Base-by-base conservation (phyloP, 2,888 invertebrate species). In the Parnassius smintheus region DNA sequence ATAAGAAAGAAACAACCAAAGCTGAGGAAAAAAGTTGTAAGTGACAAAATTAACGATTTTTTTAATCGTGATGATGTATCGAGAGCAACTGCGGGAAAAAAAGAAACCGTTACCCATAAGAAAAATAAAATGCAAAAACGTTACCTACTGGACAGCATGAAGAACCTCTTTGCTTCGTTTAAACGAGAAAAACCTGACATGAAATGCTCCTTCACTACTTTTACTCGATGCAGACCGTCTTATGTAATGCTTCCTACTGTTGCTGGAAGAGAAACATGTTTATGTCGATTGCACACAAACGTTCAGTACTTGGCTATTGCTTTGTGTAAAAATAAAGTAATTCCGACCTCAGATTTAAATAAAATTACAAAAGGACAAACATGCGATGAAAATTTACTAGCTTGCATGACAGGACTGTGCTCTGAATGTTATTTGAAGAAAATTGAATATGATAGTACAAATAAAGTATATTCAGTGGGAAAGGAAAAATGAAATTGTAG, bases 91-190 rank as follows among this genome's bases (percentile, higher is more conserved):
- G 1, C 18, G n/a, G n/a, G n/a, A n/a, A n/a, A n/a, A n/a, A 58
- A 49, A 48, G 22, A 56, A 45, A 58, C 58, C 9, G 58, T 58
- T 11, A 46, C 35, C 46, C 49, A 46, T 25, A 58, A 58, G 57
- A 18, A 50, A 58, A 9, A 50, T 58, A 50, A 58, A 58, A 42
- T 58, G 25, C 58, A 58, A 25, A 49, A n/a, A n/a, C n/a, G n/a
- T n/a, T n/a, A n/a, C n/a, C n/a, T n/a, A n/a, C n/a, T n/a, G n/a
- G n/a, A n/a, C n/a, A n/a, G n/a, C n/a, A n/a, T n/a, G n/a, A n/a
- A n/a, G n/a, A n/a, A n/a, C n/a, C n/a, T n/a, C n/a, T 50, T n/a
- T 13, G 35, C 48, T 12, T 59, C 12, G 13, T 59, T 59, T 59
- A 50, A 58, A 59, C 50, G 11, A 18, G 51, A 51, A 51, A 18